Evolutionary conservation across 1,140 invertebrate genomes (phyloP).

Genomic region (Aporrectodea caliginosa): DNA sequence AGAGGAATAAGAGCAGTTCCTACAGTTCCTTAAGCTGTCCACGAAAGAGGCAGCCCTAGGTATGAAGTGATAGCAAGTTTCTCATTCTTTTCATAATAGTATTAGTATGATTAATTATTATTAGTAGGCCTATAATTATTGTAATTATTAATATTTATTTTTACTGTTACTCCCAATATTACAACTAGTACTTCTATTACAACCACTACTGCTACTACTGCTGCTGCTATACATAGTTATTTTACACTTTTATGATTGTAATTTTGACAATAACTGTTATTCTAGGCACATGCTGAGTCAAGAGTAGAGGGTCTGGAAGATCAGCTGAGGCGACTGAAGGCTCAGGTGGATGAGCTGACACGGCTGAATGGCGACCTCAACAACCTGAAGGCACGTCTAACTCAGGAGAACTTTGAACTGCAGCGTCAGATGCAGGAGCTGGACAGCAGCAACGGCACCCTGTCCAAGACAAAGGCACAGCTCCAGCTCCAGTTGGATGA

Average conservation of each 20-base stretch:
- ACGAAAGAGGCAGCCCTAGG: too few relatives aligned
- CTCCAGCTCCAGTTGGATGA: slow-evolving; percentile 51
- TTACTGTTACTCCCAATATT: not conserved
- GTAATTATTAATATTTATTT: not conserved
- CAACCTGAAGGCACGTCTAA: slow-evolving; percentile 46
- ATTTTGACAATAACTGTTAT: not conserved
- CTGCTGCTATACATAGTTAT: not conserved
- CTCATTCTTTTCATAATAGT: not conserved
- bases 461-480: slow-evolving; percentile 49
- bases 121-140: not conserved
- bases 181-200: not conserved
- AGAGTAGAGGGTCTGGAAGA: slow-evolving; percentile 50
- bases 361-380: slow-evolving; percentile 51
- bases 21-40: too few relatives aligned
- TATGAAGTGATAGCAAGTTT: not conserved
- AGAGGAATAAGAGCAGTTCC: too few relatives aligned
- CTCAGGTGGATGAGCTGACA: slow-evolving; percentile 52
- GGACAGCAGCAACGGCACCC: slow-evolving; percentile 49
- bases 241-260: not conserved
- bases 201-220: not conserved
- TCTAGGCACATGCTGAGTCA: slow-evolving; percentile 47
- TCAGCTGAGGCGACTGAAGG: slow-evolving; percentile 46
- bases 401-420: slow-evolving; percentile 56
- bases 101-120: not conserved
- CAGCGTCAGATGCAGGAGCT: slow-evolving; percentile 54